Conservation (phyloP, 1,140 invertebrate species). For the Cherax destructor region DNA sequence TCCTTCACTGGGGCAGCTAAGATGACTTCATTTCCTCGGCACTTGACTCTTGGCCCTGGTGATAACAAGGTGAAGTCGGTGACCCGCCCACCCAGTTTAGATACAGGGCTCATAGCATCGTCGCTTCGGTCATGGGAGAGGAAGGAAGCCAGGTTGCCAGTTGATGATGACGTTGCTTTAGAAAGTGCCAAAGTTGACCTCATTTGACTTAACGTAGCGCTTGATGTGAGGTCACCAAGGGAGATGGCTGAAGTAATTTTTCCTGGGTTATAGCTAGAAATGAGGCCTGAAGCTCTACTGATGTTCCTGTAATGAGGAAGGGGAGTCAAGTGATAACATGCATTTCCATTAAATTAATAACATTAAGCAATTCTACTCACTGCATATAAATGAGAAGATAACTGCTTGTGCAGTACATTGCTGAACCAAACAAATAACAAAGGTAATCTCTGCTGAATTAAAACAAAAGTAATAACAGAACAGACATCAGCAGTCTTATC, state of each 20-base stretch:
- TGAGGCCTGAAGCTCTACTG: constrained; percentile 17
- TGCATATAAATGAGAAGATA: no score
- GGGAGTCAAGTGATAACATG: no score
- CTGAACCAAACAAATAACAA: no score
- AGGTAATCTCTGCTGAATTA: no score
- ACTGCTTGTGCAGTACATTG: no score
- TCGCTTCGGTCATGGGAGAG: background rate
- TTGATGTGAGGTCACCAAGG: constrained; percentile 33
- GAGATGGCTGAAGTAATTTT: constrained; percentile 39
- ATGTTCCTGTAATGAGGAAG: constrained; percentile 19
- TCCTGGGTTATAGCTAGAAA: background rate
- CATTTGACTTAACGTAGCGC: background rate
- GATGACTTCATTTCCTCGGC: constrained; percentile 16
- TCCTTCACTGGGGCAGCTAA: constrained; percentile 33
- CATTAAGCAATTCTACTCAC: no score
- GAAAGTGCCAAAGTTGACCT: constrained; percentile 2
- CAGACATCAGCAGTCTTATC: no score
- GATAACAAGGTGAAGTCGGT: background rate
- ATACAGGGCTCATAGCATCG: background rate
- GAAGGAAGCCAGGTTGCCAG: constrained; percentile 23
- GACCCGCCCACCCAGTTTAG: background rate
- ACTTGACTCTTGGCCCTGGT: background rate
- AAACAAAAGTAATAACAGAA: no score
- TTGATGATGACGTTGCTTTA: constrained; percentile 26
- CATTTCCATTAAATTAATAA: no score